Conservation (phyloP, 1,140 invertebrate genomes). For the Zaprionus ghesquierei region DNA sequence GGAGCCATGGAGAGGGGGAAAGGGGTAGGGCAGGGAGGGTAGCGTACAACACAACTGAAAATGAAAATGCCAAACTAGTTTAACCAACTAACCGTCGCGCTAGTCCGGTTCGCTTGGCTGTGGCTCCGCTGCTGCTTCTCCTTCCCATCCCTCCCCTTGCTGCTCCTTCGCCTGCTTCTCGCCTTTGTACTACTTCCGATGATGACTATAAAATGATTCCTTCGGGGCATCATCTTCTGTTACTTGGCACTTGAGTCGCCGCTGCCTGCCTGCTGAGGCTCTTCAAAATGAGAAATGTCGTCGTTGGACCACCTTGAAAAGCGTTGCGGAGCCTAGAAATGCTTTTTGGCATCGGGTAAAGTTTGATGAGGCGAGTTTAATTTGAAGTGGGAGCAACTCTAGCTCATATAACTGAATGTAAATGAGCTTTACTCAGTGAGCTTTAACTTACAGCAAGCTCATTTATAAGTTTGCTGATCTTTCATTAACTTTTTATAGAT, state of each 20-base stretch:
- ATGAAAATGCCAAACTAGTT: slow-evolving; percentile 58
- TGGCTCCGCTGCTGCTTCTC: background rate
- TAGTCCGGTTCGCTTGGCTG: slow-evolving; percentile 3
- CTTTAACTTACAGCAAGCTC: background rate
- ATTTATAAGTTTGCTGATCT: too few species aligned
- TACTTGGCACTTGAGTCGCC: slow-evolving; percentile 51
- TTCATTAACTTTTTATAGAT: too few species aligned
- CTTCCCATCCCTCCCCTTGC: background rate
- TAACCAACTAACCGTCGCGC: slow-evolving; percentile 29
- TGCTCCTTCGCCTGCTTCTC: background rate
- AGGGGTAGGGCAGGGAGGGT: background rate
- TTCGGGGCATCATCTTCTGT: slow-evolving; percentile 58
- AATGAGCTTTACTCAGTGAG: background rate
- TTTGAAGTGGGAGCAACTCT: background rate
- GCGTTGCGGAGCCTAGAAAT: background rate
- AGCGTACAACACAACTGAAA: background rate
- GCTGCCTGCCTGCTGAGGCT: background rate
- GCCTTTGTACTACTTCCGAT: slow-evolving; percentile 62
- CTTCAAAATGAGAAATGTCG: slow-evolving; percentile 40
- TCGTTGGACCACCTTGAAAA: slow-evolving; percentile 54
- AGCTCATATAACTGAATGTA: background rate
- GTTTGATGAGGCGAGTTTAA: background rate
- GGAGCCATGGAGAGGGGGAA: background rate
- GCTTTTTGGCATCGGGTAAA: background rate
- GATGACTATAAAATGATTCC: slow-evolving; percentile 75